A percentile compares a stretch with the other conserved stretches of the same genome.
Evolutionary conservation across 1,140 invertebrate species (phyloP).

Genomic region (Sycophila sp.): DNA sequence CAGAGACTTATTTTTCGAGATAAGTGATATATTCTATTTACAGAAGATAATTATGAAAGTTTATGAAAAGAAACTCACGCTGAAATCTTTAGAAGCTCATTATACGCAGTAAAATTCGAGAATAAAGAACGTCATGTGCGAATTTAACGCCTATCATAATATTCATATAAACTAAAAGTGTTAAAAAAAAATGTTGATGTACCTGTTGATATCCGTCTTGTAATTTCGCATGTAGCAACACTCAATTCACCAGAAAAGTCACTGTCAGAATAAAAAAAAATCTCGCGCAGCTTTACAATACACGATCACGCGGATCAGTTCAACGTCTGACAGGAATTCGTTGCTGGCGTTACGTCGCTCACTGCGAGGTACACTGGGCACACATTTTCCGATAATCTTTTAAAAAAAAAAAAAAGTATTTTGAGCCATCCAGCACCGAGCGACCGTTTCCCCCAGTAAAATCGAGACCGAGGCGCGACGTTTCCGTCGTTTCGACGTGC

Average conservation of each 20-base stretch:
- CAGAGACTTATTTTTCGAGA: conserved; percentile 3
- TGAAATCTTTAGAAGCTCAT: neutral
- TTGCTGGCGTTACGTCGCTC: no score
- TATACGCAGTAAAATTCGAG: neutral
- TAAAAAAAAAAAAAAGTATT: no score
- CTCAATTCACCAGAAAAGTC: no score
- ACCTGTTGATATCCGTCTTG: conserved; percentile 10
- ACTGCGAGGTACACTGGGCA: no score
- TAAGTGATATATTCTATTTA: conserved; percentile 10
- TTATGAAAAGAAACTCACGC: neutral
- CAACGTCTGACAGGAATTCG: no score
- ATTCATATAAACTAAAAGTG: conserved; percentile 8
- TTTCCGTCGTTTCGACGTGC: neutral
- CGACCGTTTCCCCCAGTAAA: neutral
- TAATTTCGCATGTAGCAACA: neutral
- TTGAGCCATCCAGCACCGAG: neutral
- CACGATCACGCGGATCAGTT: no score
- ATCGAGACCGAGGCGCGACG: neutral
- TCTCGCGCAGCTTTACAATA: no score
- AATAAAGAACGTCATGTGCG: no score
- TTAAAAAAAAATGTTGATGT: conserved; percentile 21
- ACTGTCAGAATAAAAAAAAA: no score
- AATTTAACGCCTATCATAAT: no score
- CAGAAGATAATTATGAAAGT: conserved; percentile 3
- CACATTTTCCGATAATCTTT: no score